Evolutionary conservation across 2,888 invertebrate species (phyloP).

Genomic region (Dolichomitus sp.): DNA sequence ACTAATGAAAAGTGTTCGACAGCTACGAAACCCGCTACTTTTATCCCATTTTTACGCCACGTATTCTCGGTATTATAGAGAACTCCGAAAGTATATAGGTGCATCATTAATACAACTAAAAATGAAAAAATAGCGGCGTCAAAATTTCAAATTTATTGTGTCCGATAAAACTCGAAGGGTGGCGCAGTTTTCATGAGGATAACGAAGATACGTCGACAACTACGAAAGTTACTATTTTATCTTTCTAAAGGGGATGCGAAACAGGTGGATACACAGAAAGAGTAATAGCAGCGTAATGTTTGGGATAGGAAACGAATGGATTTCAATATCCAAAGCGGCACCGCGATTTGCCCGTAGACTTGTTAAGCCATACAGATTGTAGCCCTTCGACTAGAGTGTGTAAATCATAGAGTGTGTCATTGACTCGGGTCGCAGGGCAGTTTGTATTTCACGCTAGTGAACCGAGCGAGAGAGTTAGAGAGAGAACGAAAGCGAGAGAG

Average conservation of each 20-base stretch:
- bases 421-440: conserved; percentile 62
- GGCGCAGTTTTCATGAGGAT: background rate
- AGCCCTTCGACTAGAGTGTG: conserved; percentile 80
- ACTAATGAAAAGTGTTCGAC: too few relatives aligned
- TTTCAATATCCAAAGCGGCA: conserved; percentile 80
- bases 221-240: background rate
- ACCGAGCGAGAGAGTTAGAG: conserved; percentile 18
- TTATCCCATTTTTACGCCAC: too few relatives aligned
- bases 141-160: background rate
- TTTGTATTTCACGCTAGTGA: conserved; percentile 76
- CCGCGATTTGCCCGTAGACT: conserved; percentile 73
- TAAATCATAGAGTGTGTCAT: conserved; percentile 80
- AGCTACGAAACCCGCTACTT: too few relatives aligned
- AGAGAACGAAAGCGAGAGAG: background rate
- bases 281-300: conserved; percentile 69
- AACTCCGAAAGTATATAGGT: too few relatives aligned
- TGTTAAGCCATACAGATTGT: conserved; percentile 84
- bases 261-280: conserved; percentile 30
- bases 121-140: too few relatives aligned
- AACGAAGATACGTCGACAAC: background rate
- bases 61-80: too few relatives aligned
- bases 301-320: conserved; percentile 78
- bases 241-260: conserved; percentile 9
- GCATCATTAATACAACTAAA: too few relatives aligned
- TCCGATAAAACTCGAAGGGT: background rate